A percentile compares a stretch with the other conserved stretches of the same genome.
Evolutionary conservation across 2,113 vertebrate genomes (phyloP).

Genomic region (Ochotona curzoniae): DNA sequence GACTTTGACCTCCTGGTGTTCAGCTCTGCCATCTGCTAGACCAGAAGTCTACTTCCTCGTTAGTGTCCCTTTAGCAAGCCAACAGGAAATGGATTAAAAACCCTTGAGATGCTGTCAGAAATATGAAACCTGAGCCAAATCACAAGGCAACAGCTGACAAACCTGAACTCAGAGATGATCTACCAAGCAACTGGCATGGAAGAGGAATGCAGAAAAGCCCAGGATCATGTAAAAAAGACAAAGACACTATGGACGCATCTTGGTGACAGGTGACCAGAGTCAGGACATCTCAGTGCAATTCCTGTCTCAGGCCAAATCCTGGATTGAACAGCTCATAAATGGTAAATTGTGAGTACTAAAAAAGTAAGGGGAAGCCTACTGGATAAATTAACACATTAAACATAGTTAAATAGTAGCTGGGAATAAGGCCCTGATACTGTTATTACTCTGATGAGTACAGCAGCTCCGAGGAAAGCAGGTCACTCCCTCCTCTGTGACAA

Average conservation of each 20-base stretch:
- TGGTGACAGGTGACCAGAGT: too few species aligned
- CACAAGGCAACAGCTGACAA: not conserved
- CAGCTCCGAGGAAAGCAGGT: not conserved
- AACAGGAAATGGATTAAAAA: constrained; percentile 5
- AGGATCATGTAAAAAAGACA: not conserved
- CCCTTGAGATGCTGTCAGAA: not conserved
- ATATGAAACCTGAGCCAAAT: not conserved
- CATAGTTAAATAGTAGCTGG: not conserved
- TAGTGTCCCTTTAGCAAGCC: not conserved
- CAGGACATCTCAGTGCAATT: not conserved
- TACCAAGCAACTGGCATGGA: not conserved
- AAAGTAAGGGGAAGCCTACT: not conserved
- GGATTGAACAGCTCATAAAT: not conserved
- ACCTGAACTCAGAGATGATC: not conserved
- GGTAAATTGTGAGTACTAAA: not conserved
- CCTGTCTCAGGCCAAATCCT: not conserved
- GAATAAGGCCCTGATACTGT: not conserved
- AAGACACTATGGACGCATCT: not conserved
- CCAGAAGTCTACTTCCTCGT: not conserved
- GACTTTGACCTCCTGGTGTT: not conserved
- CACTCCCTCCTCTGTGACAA: not conserved
- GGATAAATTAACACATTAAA: constrained; percentile 18
- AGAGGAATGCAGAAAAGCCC: not conserved
- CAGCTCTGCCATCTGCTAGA: not conserved
- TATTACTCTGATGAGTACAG: not conserved